phyloP scores from a whole-genome alignment of 2,113 vertebrate genomes.

The Heterotis niloticus region DNA sequence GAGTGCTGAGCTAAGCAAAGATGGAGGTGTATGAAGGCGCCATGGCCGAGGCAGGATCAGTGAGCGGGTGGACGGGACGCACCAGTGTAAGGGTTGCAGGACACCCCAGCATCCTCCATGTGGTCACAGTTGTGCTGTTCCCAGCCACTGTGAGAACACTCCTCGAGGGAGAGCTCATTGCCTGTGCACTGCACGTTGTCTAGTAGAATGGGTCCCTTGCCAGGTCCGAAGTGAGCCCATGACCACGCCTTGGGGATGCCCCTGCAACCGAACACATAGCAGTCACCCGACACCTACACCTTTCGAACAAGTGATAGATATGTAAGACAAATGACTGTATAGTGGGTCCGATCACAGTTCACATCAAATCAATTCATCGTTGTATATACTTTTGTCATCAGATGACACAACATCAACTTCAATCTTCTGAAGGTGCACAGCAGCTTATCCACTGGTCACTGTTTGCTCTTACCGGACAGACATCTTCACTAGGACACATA shows the following conservation, averaged over 20 bases:
- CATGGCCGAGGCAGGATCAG: no score
- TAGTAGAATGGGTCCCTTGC: conserved; percentile 69
- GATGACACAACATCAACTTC: no score
- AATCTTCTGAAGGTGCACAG: background rate
- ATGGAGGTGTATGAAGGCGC: no score
- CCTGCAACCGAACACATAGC: conserved; percentile 47
- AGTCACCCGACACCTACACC: background rate
- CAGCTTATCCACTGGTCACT: no score
- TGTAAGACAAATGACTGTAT: no score
- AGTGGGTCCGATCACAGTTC: no score
- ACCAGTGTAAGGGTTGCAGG: conserved; percentile 67
- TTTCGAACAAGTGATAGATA: background rate
- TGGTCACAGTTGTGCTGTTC: conserved; percentile 76
- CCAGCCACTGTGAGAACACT: conserved; percentile 74
- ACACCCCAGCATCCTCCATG: conserved; percentile 70
- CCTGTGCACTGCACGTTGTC: conserved; percentile 72
- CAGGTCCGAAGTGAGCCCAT: conserved; percentile 65
- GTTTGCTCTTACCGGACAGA: background rate
- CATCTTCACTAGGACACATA: background rate
- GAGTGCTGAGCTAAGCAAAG: no score
- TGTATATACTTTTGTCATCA: no score
- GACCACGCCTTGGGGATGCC: conserved; percentile 73
- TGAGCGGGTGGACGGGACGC: conserved; percentile 15
- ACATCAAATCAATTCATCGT: background rate
- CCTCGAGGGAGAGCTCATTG: conserved; percentile 70